Percentiles rank a stretch among this genome's conserved stretches.
phyloP scores from a whole-genome alignment of 2,113 vertebrate genomes.

The Miniopterus natalensis region DNA sequence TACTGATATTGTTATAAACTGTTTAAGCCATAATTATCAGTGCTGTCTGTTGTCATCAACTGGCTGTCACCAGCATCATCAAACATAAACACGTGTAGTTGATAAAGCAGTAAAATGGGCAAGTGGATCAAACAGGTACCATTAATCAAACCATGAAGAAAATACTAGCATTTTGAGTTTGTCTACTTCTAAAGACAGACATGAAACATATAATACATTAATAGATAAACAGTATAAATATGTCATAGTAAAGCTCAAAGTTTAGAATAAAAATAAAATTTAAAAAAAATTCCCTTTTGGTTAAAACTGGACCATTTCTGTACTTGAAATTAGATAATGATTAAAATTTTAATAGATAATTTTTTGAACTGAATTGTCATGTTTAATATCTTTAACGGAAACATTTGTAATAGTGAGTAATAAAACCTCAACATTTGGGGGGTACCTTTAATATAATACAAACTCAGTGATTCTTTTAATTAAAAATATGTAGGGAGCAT shows the following conservation, averaged over 20 bases:
- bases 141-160: not conserved
- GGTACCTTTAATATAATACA: not conserved
- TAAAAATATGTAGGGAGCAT: not conserved
- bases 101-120: not conserved
- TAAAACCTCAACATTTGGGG: not conserved
- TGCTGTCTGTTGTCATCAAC: not conserved
- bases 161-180: not conserved
- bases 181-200: not conserved
- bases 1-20: not conserved
- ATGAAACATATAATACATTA: conserved; percentile 25
- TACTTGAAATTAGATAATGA: not conserved
- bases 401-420: not conserved
- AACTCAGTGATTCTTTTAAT: not conserved
- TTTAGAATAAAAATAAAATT: conserved; percentile 39
- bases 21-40: not conserved
- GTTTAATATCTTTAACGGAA: conserved; percentile 12
- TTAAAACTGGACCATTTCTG: not conserved
- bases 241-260: not conserved
- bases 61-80: not conserved
- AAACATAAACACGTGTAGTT: not conserved
- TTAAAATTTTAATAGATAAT: not conserved
- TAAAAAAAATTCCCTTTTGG: not conserved
- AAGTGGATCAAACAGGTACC: not conserved
- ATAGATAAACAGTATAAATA: conserved; percentile 24
- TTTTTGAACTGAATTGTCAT: not conserved